A percentile compares a stretch with the other conserved stretches of the same genome.
These are phyloP conservation scores for Labeo catla DNA, from an alignment of 2,113 vertebrate species.

Conservation along the genomic window DNA sequence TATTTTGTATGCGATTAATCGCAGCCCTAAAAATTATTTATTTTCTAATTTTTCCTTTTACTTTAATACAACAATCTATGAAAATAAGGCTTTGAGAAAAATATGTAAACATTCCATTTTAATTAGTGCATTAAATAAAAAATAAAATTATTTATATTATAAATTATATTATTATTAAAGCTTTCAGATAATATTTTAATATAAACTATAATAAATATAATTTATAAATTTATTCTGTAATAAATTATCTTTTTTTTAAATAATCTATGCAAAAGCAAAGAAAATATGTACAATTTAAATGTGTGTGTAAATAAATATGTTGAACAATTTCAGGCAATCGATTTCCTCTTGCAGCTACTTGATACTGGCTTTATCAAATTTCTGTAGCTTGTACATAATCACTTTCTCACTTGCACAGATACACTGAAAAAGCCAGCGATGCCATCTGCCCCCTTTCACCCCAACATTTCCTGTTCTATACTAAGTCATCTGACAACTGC, in stretches of 20 bases:
- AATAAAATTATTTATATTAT: background rate
- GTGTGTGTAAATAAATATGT: background rate
- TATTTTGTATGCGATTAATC: too few species aligned
- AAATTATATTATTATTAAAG: background rate
- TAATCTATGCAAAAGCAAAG: background rate
- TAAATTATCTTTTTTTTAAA: background rate
- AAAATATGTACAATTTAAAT: background rate
- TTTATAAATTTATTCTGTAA: background rate
- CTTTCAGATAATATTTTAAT: background rate
- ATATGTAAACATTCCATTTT: background rate
- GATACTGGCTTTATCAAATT: background rate
- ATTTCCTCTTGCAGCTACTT: conserved; percentile 7
- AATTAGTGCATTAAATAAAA: background rate
- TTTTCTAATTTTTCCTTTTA: background rate
- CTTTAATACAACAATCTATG: background rate
- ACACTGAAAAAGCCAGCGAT: background rate
- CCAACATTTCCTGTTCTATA: background rate
- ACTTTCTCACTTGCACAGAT: background rate
- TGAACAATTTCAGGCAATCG: background rate
- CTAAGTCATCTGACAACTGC: background rate
- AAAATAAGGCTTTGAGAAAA: background rate
- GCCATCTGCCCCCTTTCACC: background rate
- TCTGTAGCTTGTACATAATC: background rate
- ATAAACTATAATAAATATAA: background rate
- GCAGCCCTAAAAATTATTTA: background rate